Conservation (phyloP, 2,888 invertebrate genomes). For the Thymelicus lineola region DNA sequence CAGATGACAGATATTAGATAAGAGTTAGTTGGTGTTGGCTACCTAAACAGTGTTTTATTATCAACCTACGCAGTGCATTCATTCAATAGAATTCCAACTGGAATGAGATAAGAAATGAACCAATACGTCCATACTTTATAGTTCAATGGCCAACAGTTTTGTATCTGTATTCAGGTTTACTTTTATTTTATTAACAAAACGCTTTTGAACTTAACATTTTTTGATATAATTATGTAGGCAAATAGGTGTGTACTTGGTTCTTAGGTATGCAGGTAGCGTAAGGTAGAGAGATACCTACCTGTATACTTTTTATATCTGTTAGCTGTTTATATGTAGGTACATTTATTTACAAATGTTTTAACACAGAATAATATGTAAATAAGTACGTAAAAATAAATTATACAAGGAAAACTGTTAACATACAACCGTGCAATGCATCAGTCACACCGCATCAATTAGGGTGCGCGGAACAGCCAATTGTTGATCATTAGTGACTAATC, state of each 20-base stretch:
- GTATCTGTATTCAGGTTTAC: not conserved
- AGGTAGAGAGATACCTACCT: not conserved
- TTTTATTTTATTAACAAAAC: too few relatives aligned
- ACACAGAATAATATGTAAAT: not conserved
- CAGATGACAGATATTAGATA: not conserved
- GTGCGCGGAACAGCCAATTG: conserved; percentile 70
- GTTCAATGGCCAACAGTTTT: not conserved
- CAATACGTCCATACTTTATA: not conserved
- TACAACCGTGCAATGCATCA: conserved; percentile 1
- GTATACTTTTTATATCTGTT: too few relatives aligned
- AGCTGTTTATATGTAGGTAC: too few relatives aligned
- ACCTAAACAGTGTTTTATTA: conserved; percentile 6
- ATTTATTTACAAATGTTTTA: too few relatives aligned
- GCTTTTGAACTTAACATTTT: too few relatives aligned
- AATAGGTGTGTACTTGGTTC: too few relatives aligned
- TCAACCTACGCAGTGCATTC: conserved; percentile 22
- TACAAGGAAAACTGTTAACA: not conserved
- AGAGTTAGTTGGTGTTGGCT: not conserved
- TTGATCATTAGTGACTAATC: conserved; percentile 84
- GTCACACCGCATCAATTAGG: conserved; percentile 57
- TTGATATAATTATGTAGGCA: too few relatives aligned
- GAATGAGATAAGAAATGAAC: not conserved
- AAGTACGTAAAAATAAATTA: not conserved
- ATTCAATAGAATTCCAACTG: not conserved
- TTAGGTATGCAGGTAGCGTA: too few relatives aligned